phyloP scores from a whole-genome alignment of 2,113 vertebrate species.

The Caranx ignobilis region DNA sequence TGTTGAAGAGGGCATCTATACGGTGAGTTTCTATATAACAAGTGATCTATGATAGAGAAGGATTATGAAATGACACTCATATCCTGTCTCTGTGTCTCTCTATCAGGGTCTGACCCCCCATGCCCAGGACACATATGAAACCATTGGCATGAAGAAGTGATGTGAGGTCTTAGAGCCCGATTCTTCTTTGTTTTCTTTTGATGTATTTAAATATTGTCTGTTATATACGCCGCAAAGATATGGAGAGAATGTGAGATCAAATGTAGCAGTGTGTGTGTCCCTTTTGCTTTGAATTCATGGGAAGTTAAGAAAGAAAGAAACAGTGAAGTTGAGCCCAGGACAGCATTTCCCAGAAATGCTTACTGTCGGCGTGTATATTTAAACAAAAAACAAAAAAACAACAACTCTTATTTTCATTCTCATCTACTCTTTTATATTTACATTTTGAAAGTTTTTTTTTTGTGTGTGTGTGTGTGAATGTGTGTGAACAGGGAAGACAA shows the following conservation, averaged over 20 bases:
- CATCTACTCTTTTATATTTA: conserved; percentile 3
- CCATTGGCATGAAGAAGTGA: conserved; percentile 77
- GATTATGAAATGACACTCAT: neutral
- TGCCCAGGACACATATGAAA: conserved; percentile 78
- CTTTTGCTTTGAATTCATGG: conserved; percentile 13
- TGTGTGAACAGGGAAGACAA: neutral
- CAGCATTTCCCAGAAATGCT: conserved; percentile 3
- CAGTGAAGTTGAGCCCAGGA: conserved; percentile 21
- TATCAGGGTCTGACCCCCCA: conserved; percentile 77
- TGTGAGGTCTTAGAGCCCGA: rapidly evolving
- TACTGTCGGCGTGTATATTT: neutral
- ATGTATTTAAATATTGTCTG: conserved; percentile 32
- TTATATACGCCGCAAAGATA: neutral
- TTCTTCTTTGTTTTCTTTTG: neutral
- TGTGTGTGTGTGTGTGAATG: neutral
- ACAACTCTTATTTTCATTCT: neutral
- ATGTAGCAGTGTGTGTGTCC: neutral
- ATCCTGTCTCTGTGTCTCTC: neutral
- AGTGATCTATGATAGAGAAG: neutral
- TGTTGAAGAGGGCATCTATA: conserved; percentile 66
- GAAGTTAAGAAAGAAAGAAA: conserved; percentile 28
- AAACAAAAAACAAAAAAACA: no score
- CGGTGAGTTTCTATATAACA: conserved; percentile 40
- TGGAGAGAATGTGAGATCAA: neutral
- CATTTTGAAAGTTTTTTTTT: neutral